Conservation (phyloP, 2,888 invertebrate species). For the Cerceris rybyensis region DNA sequence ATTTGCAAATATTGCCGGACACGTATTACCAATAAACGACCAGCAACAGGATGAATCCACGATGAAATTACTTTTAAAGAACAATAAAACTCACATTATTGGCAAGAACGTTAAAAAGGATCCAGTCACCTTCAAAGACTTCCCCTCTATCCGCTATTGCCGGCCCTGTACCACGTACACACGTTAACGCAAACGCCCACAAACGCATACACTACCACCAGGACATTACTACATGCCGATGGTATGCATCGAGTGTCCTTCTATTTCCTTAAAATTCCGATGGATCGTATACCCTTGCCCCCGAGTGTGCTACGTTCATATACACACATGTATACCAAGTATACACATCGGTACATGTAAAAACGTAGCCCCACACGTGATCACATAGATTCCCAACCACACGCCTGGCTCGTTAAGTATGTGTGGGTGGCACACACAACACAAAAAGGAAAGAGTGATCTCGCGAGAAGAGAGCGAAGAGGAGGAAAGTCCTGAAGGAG, state of each 20-base stretch:
- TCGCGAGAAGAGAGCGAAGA: conserved; percentile 34
- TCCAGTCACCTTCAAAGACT: conserved; percentile 59
- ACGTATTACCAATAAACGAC: neutral
- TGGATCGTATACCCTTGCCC: conserved; percentile 70
- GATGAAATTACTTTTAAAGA: conserved; percentile 1
- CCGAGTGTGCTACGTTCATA: conserved; percentile 49
- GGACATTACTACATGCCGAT: conserved; percentile 63
- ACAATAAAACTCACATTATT: conserved; percentile 16
- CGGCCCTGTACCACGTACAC: conserved; percentile 54
- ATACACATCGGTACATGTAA: neutral
- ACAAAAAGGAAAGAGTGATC: conserved; percentile 43
- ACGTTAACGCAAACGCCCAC: conserved; percentile 34
- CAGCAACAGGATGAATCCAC: neutral
- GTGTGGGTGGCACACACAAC: conserved; percentile 54
- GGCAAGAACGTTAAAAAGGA: conserved; percentile 46
- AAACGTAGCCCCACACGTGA: conserved; percentile 26
- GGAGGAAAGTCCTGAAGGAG: conserved; percentile 48
- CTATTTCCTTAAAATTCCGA: conserved; percentile 78
- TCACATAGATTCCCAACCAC: conserved; percentile 41
- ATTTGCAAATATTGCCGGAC: too few relatives aligned
- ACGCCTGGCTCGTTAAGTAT: conserved; percentile 53
- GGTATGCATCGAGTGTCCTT: conserved; percentile 78
- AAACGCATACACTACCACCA: conserved; percentile 42
- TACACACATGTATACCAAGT: conserved; percentile 30
- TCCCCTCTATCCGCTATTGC: conserved; percentile 43